phyloP scores from a whole-genome alignment of 2,113 vertebrate genomes.

The Oreotrochilus melanogaster region DNA sequence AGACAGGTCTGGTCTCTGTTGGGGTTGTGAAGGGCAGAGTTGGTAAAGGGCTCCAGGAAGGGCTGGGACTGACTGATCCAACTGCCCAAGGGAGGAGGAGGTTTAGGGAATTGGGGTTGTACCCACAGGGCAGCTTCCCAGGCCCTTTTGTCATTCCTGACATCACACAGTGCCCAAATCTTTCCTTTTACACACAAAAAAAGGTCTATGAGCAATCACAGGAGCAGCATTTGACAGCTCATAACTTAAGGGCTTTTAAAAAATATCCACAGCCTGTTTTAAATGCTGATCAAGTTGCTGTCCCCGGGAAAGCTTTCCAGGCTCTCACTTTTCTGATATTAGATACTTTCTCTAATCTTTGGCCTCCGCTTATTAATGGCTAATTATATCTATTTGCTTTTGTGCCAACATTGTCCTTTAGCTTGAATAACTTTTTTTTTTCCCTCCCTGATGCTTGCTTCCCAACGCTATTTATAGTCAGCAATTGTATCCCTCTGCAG shows the following conservation, averaged over 20 bases:
- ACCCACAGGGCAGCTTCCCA: background rate
- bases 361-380: conserved; percentile 37
- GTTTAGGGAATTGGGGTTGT: accelerated
- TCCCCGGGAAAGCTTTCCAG: background rate
- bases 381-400: conserved; percentile 60
- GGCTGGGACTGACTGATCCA: accelerated
- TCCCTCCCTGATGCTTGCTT: conserved; percentile 16
- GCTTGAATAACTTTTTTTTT: background rate
- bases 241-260: background rate
- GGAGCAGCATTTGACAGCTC: background rate
- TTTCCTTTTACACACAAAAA: background rate
- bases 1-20: background rate
- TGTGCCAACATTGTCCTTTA: conserved; percentile 49
- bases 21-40: background rate
- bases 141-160: background rate
- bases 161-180: accelerated
- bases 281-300: background rate
- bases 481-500: background rate
- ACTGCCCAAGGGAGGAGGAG: background rate
- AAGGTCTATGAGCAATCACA: background rate
- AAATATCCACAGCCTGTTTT: background rate
- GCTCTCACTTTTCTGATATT: conserved; percentile 1
- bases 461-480: conserved; percentile 21
- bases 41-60: background rate
- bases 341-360: conserved; percentile 40